Percentiles rank a stretch among this genome's conserved stretches.
Evolutionary conservation across 1,140 invertebrate species (phyloP).

Genomic region (Drosophila pseudoobscura): DNA sequence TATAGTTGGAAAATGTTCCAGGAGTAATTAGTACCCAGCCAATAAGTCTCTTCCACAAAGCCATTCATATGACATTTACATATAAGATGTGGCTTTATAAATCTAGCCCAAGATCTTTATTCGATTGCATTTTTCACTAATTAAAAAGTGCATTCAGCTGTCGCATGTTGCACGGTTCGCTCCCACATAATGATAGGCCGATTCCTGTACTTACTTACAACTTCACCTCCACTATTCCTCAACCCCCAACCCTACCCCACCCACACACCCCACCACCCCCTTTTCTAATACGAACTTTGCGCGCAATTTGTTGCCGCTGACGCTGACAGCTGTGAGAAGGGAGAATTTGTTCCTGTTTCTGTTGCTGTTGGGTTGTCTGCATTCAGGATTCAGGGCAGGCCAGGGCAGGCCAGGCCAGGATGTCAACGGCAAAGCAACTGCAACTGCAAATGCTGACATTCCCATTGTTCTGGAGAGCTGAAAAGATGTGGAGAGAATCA

Average conservation of each 20-base stretch:
- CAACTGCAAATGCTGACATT: conserved; percentile 59
- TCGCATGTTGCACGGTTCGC: conserved; percentile 19
- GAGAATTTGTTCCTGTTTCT: conserved; percentile 56
- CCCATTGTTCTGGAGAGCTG: conserved; percentile 48
- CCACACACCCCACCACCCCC: conserved; percentile 12
- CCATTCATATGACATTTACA: no score
- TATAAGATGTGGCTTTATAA: no score
- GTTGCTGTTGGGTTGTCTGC: conserved; percentile 28
- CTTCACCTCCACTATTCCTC: conserved; percentile 5
- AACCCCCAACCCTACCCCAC: conserved; percentile 5
- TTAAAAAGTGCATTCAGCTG: conserved; percentile 30
- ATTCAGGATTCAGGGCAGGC: conserved; percentile 10
- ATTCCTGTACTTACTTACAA: background rate
- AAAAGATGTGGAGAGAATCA: conserved; percentile 25
- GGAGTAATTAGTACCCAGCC: no score
- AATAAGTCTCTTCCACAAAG: no score
- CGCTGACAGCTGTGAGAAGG: conserved; percentile 73
- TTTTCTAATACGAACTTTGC: conserved; percentile 78
- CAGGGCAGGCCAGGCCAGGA: no score
- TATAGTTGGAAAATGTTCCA: no score
- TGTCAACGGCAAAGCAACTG: conserved; percentile 2
- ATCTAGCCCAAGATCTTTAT: no score
- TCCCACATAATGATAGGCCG: conserved; percentile 27
- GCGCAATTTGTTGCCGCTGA: conserved; percentile 77
- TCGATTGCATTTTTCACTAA: background rate